Conservation (phyloP, 2,113 vertebrate species). For the Hypomesus transpacificus region DNA sequence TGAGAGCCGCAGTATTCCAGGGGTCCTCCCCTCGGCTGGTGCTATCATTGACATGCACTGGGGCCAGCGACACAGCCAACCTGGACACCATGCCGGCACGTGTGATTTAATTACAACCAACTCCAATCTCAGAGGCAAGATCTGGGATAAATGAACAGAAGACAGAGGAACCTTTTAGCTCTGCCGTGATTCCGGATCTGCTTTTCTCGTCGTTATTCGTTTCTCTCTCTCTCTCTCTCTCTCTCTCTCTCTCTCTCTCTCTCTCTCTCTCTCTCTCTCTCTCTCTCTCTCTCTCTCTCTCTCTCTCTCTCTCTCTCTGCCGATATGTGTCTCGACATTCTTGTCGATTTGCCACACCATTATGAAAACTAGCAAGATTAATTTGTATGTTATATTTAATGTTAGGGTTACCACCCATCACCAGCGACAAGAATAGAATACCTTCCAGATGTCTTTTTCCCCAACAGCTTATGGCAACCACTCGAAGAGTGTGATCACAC, state of each 20-base stretch:
- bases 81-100: slow-evolving; percentile 29
- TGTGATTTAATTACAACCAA: slow-evolving; percentile 50
- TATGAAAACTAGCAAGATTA: no score
- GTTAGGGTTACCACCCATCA: neutral
- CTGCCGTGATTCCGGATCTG: slow-evolving; percentile 23
- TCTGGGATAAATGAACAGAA: slow-evolving; percentile 42
- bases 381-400: no score
- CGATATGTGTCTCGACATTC: no score
- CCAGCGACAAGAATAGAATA: slow-evolving; percentile 3
- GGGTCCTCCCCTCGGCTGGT: slow-evolving; percentile 3
- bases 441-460: neutral
- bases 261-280: neutral
- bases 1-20: neutral
- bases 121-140: slow-evolving; percentile 36
- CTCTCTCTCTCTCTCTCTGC: neutral
- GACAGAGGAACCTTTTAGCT: slow-evolving; percentile 4
- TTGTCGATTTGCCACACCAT: no score
- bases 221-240: neutral
- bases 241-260: neutral
- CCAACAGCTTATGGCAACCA: neutral
- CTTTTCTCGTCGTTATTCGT: slow-evolving; percentile 3
- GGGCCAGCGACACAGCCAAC: slow-evolving; percentile 34
- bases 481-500: neutral
- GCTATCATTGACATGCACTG: slow-evolving; percentile 16
- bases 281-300: neutral